These are phyloP conservation scores for Zosterops hypoxanthus DNA, from an alignment of 2,113 vertebrate species.

Conservation along the genomic window DNA sequence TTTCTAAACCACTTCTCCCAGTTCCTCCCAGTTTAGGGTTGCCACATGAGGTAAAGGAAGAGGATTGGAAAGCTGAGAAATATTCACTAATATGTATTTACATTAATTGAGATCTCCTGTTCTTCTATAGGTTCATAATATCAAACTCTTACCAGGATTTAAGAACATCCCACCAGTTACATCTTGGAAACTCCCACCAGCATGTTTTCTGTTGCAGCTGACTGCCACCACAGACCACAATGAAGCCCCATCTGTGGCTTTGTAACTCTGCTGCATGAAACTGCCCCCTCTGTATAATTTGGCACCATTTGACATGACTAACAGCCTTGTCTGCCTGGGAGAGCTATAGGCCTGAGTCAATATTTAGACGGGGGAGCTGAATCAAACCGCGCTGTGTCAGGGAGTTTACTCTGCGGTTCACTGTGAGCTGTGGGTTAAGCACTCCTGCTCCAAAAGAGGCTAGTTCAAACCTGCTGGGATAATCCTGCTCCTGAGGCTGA, in stretches of 20 bases:
- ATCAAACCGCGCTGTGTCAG: background rate
- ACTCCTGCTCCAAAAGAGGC: background rate
- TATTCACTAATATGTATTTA: background rate
- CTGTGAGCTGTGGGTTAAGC: background rate
- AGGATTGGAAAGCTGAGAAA: background rate
- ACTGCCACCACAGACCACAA: background rate
- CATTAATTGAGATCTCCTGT: background rate
- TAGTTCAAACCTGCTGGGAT: background rate
- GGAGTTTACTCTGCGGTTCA: background rate
- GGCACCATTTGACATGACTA: slow-evolving; percentile 47
- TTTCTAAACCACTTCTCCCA: background rate
- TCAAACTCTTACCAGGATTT: background rate
- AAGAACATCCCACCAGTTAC: background rate
- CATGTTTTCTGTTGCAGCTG: background rate
- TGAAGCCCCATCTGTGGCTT: background rate
- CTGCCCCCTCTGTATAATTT: slow-evolving; percentile 43
- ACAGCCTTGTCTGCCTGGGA: slow-evolving; percentile 46
- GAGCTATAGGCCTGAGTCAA: slow-evolving; percentile 42
- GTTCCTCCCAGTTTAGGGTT: background rate
- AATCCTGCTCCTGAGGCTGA: background rate
- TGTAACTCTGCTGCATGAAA: background rate
- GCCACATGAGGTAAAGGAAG: background rate
- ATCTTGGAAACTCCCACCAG: background rate
- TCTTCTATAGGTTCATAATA: background rate
- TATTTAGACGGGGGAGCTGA: slow-evolving; percentile 53